Evolutionary conservation across 2,797 vertebrate species (phyloP), one percentile per base, ranked within the genome.

Genomic region (Centropyge bicolor): DNA sequence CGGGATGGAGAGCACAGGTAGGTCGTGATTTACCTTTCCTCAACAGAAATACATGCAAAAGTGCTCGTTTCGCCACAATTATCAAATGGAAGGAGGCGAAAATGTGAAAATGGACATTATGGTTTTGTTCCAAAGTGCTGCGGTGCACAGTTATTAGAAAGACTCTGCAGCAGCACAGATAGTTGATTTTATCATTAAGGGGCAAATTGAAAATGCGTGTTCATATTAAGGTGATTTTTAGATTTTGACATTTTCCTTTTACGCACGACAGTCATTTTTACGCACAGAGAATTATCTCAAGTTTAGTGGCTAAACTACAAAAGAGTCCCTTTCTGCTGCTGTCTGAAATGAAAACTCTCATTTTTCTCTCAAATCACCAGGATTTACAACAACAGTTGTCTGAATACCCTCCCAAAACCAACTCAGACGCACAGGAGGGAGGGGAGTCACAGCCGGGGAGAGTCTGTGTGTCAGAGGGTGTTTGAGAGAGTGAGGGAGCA

Each of bases 1-100:
- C 65, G 60, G 61, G 93, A 98, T 97, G 97, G 96, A 95, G 73
- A 86, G 89, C 86, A 87, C 97, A 97, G 97, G 98, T 98, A 97
- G 82, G 86, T 86, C 81, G 69, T 76, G 66, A 74, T 84, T 76
- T 60, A 57, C 55, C 27, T 79, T 74, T 62, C 48, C 8, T 40
- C 3, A 35, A 8, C 17, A 77, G 45, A 72, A 76, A 83, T 41
- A 36, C 22, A 16, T 20, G 3, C 9, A 76, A 31, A 85, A 75
- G 66, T 78, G 19, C 3, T 46, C 57, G 6, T 62, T 79, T 75
- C 0, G 0, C 3, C 2, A 1, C 11, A 24, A 38, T 43, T 31
- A 40, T 24, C 1, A 40, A 0, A 19, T 17, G 51, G 17, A 54
- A 35, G 0, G 12, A 67, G 22, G 3, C 0, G 5, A 24, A 19